Evolutionary conservation across 2,797 vertebrate genomes (phyloP).

Genomic region (Hyperoplus immaculatus): DNA sequence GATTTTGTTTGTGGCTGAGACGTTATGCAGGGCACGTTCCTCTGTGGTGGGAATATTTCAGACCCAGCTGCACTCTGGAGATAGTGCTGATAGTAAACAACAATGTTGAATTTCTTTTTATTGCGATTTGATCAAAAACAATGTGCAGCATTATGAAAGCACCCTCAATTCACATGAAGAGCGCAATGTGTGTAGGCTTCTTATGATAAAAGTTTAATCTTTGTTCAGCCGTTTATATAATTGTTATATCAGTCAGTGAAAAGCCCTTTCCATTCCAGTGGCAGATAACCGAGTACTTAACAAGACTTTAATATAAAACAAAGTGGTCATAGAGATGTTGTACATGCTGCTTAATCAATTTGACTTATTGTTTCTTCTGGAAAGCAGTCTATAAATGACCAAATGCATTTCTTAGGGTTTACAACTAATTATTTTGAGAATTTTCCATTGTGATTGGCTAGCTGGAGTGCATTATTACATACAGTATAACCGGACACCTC

Average conservation of each 20-base stretch:
- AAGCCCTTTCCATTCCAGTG: background rate
- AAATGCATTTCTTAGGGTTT: background rate
- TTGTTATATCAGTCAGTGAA: background rate
- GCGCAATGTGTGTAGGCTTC: background rate
- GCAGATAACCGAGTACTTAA: background rate
- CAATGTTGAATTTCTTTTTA: background rate
- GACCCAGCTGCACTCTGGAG: conserved; percentile 1
- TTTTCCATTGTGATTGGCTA: background rate
- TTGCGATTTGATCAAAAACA: conserved; percentile 14
- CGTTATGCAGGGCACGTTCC: conserved; percentile 2
- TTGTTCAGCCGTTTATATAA: background rate
- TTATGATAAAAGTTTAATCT: background rate
- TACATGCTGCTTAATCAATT: background rate
- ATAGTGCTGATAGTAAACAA: conserved; percentile 3
- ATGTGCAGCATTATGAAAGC: conserved; percentile 1
- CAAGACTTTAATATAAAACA: background rate
- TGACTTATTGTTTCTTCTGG: background rate
- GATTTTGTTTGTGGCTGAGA: conserved; percentile 42
- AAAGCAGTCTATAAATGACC: background rate
- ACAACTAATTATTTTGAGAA: background rate
- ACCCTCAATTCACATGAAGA: background rate
- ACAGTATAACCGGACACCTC: background rate
- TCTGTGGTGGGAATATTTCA: conserved; percentile 17
- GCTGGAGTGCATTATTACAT: background rate
- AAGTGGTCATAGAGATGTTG: background rate